Base-by-base conservation (phyloP, 2,113 vertebrate genomes). In the Narcine bancroftii region DNA sequence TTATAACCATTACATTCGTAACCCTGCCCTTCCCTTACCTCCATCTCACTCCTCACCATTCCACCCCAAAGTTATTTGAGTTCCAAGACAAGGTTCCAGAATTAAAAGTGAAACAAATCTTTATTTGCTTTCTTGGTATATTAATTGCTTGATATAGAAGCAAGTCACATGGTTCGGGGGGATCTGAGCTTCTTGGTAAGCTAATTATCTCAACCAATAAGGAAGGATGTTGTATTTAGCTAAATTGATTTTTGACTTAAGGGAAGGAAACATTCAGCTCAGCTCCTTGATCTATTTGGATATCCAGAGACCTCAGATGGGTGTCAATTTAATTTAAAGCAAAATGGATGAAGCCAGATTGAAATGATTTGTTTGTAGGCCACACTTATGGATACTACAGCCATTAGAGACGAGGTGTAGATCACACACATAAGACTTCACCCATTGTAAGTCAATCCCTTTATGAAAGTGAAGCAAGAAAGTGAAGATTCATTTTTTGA, bases 1-100 rank as follows among this genome's bases (percentile, higher is more conserved):
- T 33, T 81, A 7, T 29, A 81, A 81, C 21, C 45, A 39, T 93
- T 94, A 93, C 93, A 75, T 93, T 94, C n/a, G n/a, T n/a, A n/a
- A n/a, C n/a, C n/a, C n/a, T n/a, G n/a, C n/a, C n/a, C n/a, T n/a
- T n/a, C n/a, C n/a, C n/a, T n/a, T n/a, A n/a, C n/a, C n/a, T n/a
- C n/a, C 94, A 93, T 93, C 95, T 24, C 66, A 24, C 66, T 69
- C 93, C 92, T 50, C 92, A 81, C 26, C 33, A 0, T 69, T 69
- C 21, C 21, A 69, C 21, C 21, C 19, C 66, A 24, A 69, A 21
- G 77, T 33, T 33, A 79, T 53, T 50, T 10, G 45, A 53, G 77
- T 81, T 81, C 45, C 45, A 81, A 26, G 24, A 81, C 7, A 24
- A 50, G 42, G 45, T 45, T 26, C 73, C 21, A 24, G 24, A 4